Conservation (phyloP, 2,888 invertebrate species). For the Hyposoter dolosus region DNA sequence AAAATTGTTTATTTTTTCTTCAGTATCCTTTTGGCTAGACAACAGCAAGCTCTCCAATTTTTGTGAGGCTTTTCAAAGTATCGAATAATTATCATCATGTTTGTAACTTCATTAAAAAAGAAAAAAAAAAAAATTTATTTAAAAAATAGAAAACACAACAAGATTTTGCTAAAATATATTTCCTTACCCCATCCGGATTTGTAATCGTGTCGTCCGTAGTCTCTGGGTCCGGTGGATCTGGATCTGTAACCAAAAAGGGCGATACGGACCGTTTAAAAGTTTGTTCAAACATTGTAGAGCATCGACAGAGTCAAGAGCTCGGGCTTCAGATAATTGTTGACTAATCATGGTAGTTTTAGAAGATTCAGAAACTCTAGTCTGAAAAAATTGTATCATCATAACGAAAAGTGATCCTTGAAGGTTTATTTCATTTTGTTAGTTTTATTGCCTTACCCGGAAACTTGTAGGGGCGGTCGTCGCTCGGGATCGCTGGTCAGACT, state of each 20-base stretch:
- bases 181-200: constrained; percentile 80
- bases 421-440: background rate
- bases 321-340: constrained; percentile 54
- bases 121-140: background rate
- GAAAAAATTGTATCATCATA: constrained; percentile 73
- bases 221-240: constrained; percentile 81
- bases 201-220: constrained; percentile 79
- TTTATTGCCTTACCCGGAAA: constrained; percentile 78
- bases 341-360: constrained; percentile 74
- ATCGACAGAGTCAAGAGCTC: background rate
- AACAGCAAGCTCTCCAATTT: constrained; percentile 75
- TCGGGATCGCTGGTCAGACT: constrained; percentile 81
- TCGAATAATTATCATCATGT: constrained; percentile 76
- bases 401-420: constrained; percentile 9
- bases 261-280: constrained; percentile 2
- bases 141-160: constrained; percentile 1
- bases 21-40: constrained; percentile 80
- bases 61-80: constrained; percentile 76
- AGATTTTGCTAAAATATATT: constrained; percentile 23
- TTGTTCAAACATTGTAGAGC: background rate
- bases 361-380: constrained; percentile 83
- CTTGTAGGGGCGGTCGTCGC: constrained; percentile 77
- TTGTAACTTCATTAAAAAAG: background rate
- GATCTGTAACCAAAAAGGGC: constrained; percentile 75
- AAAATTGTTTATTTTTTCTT: constrained; percentile 51